Evolutionary conservation across 2,113 vertebrate genomes (phyloP), one percentile per base, ranked within the genome.

Genomic region (Nyctibius bracteatus): DNA sequence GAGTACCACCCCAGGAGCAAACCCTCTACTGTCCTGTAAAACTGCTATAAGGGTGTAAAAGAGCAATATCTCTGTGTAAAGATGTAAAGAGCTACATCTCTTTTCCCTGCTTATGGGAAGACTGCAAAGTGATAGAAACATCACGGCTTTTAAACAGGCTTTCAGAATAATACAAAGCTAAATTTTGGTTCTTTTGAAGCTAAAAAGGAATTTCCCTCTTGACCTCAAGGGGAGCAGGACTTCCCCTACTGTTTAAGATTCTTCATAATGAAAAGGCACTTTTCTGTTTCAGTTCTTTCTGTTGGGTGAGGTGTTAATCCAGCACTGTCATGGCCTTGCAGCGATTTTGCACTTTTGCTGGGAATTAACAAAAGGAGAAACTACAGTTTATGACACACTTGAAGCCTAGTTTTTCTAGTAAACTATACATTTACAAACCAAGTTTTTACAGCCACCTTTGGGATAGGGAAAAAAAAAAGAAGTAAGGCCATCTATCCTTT

Each of bases 151-250:
- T 25, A 70, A 83, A 66, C 4, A 46, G 43, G 39, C 44, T 52
- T 59, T 65, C 52, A 78, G 75, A 83, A 49, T 63, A 88, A 71
- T 31, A 54, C 25, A 71, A 52, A 66, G n/a, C 51, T 70, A 31
- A 51, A 41, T 49, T 90, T 66, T 70, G 31, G 35, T 70, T 83
- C 51, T 95, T 80, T 82, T 75, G 55, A 86, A 88, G 75, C 72
- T 66, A 62, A 78, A 62, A 70, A 88, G 93, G 77, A 95, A 95
- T 90, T 93, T 93, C 94, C 92, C 94, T 74, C 80, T n/a, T 55
- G 51, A 81, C 90, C 55, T 90, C 6, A 19, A 78, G 37, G 24
- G 72, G 27, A 95, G 55, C 35, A 81, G 90, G 88, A 86, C 74
- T 95, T 96, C 92, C 92, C 82, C 92, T 90, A 13, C 75, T 55